A percentile compares a stretch with the other conserved stretches of the same genome.
Conservation (phyloP, 2,797 vertebrate species). For the Echeneis naucrates region DNA sequence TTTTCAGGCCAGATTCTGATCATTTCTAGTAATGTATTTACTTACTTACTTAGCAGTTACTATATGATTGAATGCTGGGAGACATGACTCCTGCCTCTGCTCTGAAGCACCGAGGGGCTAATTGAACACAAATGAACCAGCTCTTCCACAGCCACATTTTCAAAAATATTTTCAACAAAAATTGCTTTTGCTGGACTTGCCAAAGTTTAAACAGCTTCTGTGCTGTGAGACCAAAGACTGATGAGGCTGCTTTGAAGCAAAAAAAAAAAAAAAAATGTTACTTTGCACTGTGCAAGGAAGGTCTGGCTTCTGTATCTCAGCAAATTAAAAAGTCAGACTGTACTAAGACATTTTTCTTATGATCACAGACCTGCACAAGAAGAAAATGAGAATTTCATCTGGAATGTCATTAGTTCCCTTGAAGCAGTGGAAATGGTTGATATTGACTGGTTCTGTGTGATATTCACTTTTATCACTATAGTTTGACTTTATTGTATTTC, state of each 20-base stretch:
- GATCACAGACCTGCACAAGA: background rate
- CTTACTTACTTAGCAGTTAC: background rate
- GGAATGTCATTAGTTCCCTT: background rate
- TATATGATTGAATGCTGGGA: background rate
- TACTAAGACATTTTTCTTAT: background rate
- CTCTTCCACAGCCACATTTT: background rate
- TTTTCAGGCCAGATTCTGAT: too few relatives aligned
- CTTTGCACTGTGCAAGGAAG: background rate
- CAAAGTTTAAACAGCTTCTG: background rate
- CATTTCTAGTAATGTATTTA: background rate
- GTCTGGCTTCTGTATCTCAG: background rate
- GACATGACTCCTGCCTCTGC: constrained; percentile 2
- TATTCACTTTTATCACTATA: background rate
- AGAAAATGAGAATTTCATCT: background rate
- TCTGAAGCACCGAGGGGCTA: background rate
- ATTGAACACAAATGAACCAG: background rate
- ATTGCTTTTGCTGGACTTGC: background rate
- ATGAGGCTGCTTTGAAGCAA: background rate
- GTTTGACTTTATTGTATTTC: background rate
- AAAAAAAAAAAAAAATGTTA: background rate
- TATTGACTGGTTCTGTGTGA: background rate
- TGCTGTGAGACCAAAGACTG: background rate
- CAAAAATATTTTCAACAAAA: background rate
- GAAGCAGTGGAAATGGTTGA: background rate
- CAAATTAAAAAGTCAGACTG: background rate